phyloP scores from a whole-genome alignment of 2,113 vertebrate genomes.

The Silurus glanis region DNA sequence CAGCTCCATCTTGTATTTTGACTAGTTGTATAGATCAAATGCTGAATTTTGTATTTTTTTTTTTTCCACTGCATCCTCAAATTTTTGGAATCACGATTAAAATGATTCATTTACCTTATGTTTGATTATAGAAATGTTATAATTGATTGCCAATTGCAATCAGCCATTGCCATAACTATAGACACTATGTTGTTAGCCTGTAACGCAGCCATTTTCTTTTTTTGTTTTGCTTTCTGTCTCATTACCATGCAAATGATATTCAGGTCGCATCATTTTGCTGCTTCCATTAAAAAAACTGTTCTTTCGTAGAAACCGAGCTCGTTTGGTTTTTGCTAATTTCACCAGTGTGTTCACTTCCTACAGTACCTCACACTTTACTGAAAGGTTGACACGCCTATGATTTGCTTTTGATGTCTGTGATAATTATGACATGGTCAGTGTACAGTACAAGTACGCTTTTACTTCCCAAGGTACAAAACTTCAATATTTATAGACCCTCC shows the following conservation, averaged over 20 bases:
- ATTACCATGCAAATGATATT: neutral
- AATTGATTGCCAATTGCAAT: neutral
- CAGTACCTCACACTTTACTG: neutral
- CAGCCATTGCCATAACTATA: neutral
- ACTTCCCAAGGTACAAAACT: neutral
- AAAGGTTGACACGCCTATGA: neutral
- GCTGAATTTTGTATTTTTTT: too few species aligned
- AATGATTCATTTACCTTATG: neutral
- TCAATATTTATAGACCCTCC: neutral
- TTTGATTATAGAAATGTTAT: neutral
- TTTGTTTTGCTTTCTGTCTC: too few species aligned
- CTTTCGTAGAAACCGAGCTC: neutral
- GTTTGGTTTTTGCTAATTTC: neutral
- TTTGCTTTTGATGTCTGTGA: neutral
- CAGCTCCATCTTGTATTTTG: constrained; percentile 5
- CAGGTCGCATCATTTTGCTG: neutral
- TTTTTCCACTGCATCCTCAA: too few species aligned
- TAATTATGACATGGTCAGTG: neutral
- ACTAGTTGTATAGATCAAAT: neutral
- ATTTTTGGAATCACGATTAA: neutral
- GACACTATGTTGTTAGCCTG: neutral
- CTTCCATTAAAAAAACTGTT: neutral
- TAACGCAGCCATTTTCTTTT: neutral
- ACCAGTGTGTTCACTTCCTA: neutral
- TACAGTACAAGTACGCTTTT: neutral